A percentile compares a stretch with the other conserved stretches of the same genome.
Evolutionary conservation across 2,113 vertebrate species (phyloP).

Genomic region (Polypterus senegalus): DNA sequence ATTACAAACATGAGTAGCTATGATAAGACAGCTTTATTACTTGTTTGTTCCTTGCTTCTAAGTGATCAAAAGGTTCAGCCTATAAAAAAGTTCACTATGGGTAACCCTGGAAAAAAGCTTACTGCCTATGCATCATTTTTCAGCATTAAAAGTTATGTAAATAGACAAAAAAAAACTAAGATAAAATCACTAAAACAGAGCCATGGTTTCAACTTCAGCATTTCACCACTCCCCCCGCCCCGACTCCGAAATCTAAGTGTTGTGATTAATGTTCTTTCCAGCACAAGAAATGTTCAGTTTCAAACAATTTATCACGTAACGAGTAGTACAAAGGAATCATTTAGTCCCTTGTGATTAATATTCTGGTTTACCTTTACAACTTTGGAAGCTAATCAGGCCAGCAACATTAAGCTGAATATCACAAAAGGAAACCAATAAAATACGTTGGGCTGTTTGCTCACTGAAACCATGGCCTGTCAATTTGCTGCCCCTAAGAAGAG

Average conservation of each 20-base stretch:
- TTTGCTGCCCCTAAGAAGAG: slow-evolving; percentile 48
- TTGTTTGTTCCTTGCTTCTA: too few species aligned
- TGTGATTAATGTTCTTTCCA: slow-evolving; percentile 35
- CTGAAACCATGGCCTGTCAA: slow-evolving; percentile 43
- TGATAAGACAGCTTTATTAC: too few species aligned
- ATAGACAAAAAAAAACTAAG: too few species aligned
- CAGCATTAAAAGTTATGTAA: too few species aligned
- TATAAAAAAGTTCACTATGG: too few species aligned
- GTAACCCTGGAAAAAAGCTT: too few species aligned
- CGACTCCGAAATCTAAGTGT: slow-evolving; percentile 22
- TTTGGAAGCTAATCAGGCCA: slow-evolving; percentile 32
- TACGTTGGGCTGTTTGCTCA: slow-evolving; percentile 44
- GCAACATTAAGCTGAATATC: slow-evolving; percentile 33
- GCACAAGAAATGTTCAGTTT: slow-evolving; percentile 33
- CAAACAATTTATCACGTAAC: slow-evolving; percentile 41
- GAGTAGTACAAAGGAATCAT: slow-evolving; percentile 31
- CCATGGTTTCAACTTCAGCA: too few species aligned
- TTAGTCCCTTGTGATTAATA: slow-evolving; percentile 44
- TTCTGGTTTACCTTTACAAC: slow-evolving; percentile 43
- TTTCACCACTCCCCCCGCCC: slow-evolving; percentile 2
- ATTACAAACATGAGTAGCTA: too few species aligned
- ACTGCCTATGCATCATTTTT: too few species aligned
- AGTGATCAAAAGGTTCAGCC: too few species aligned
- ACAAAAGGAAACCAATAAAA: slow-evolving; percentile 42
- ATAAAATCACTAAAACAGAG: too few species aligned